Conservation (phyloP, 2,113 vertebrate genomes). For the Pyrgilauda ruficollis region DNA sequence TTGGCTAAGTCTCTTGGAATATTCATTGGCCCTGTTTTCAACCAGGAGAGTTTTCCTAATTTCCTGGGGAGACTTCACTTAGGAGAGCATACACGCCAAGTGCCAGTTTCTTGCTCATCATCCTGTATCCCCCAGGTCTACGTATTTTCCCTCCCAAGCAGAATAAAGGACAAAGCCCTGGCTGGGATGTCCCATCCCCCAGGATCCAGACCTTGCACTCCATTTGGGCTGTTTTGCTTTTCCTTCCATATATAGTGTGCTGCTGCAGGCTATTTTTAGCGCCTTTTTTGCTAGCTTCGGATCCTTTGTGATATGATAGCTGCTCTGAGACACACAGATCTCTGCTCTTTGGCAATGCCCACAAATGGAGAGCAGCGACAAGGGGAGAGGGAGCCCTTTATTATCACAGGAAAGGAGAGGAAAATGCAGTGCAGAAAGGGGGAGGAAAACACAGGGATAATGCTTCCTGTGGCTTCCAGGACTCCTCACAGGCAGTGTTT, state of each 20-base stretch:
- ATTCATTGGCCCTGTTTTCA: not conserved
- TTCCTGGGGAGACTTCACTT: constrained; percentile 3
- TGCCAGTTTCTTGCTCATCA: not conserved
- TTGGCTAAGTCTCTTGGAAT: not conserved
- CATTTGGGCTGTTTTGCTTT: constrained; percentile 69
- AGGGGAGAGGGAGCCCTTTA: constrained; percentile 72
- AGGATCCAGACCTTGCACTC: constrained; percentile 52
- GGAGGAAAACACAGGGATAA: constrained; percentile 58
- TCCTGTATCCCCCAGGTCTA: not conserved
- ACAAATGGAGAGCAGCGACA: constrained; percentile 80
- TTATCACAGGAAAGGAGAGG: constrained; percentile 68
- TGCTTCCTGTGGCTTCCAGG: constrained; percentile 60
- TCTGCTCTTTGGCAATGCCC: constrained; percentile 77
- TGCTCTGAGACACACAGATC: constrained; percentile 67
- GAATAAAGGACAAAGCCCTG: not conserved
- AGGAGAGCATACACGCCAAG: not conserved
- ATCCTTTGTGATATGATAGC: constrained; percentile 72
- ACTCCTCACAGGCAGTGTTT: not conserved
- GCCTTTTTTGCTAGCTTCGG: constrained; percentile 71
- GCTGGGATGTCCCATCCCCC: constrained; percentile 61
- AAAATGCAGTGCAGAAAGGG: constrained; percentile 28
- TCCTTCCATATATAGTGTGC: constrained; percentile 81
- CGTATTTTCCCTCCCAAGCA: not conserved
- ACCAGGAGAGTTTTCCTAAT: not conserved
- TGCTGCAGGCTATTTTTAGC: constrained; percentile 84